A percentile compares a stretch with the other conserved stretches of the same genome.
phyloP scores from a whole-genome alignment of 2,113 vertebrate genomes.

The Pterophyllum scalare region DNA sequence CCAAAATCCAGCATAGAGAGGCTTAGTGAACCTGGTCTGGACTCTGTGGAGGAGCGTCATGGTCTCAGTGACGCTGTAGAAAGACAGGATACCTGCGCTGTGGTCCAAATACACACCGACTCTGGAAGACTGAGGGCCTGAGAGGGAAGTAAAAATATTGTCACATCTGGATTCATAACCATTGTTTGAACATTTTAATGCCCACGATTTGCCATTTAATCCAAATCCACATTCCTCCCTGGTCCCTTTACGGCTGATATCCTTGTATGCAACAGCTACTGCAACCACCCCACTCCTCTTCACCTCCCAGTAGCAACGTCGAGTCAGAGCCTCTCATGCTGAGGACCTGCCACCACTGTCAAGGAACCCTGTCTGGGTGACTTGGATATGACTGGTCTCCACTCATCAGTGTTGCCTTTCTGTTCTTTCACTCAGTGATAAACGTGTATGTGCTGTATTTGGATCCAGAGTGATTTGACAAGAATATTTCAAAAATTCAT shows the following conservation, averaged over 20 bases:
- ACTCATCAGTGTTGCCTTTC: accelerated
- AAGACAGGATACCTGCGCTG: too few relatives aligned
- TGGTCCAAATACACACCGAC: too few relatives aligned
- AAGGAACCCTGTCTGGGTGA: conserved; percentile 2
- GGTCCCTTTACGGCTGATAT: background rate
- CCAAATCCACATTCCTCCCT: background rate
- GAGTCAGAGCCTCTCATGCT: conserved; percentile 2
- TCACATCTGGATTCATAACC: background rate
- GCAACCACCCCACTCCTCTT: accelerated
- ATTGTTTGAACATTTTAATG: accelerated
- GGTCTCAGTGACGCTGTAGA: too few relatives aligned
- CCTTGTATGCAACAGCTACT: background rate
- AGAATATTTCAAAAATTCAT: background rate
- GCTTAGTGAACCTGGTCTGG: too few relatives aligned
- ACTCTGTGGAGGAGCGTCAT: too few relatives aligned
- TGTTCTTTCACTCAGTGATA: background rate
- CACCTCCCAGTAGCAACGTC: conserved; percentile 12
- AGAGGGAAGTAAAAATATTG: too few relatives aligned
- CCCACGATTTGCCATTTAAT: background rate
- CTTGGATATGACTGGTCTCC: accelerated
- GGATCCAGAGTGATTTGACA: background rate
- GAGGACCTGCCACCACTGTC: accelerated
- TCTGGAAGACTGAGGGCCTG: too few relatives aligned
- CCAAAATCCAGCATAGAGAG: too few relatives aligned
- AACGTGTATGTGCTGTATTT: accelerated